These are phyloP conservation scores for Habrosyne pyritoides DNA, from an alignment of 2,888 invertebrate genomes.

Conservation along the genomic window DNA sequence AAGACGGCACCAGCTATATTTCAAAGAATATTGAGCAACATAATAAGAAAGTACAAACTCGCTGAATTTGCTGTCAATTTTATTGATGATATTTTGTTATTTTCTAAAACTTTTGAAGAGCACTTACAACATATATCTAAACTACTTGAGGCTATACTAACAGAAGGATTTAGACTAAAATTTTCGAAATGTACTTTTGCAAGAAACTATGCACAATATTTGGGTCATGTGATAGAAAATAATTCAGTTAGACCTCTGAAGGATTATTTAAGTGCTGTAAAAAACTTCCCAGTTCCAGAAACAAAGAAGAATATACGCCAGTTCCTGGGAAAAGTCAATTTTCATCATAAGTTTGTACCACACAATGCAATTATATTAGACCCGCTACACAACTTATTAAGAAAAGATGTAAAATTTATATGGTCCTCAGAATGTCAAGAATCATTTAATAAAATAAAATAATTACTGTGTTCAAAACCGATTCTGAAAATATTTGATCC, in stretches of 20 bases:
- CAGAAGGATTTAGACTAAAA: neutral
- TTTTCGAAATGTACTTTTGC: neutral
- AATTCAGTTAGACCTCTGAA: conserved; percentile 19
- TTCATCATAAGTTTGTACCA: neutral
- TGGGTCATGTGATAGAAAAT: conserved; percentile 13
- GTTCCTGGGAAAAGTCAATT: neutral
- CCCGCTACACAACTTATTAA: neutral
- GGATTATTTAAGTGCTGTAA: conserved; percentile 2
- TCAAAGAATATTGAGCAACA: conserved; percentile 18
- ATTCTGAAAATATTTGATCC: conserved; percentile 19
- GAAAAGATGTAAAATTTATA: conserved; percentile 11
- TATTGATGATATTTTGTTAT: neutral
- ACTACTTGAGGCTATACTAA: neutral
- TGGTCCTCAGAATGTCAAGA: conserved; percentile 19
- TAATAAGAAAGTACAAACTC: neutral
- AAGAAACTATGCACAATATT: neutral
- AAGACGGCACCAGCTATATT: conserved; percentile 39
- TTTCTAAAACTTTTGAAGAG: neutral
- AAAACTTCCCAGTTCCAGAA: neutral
- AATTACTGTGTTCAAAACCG: conserved; percentile 21
- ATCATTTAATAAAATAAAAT: conserved; percentile 24
- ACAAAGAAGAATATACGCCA: neutral
- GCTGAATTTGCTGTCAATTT: neutral
- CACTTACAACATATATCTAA: neutral
- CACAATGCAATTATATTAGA: neutral